Evolutionary conservation across 2,888 invertebrate species (phyloP), one percentile per base, ranked within the genome.

Genomic region (Pristionchus exspectatus): DNA sequence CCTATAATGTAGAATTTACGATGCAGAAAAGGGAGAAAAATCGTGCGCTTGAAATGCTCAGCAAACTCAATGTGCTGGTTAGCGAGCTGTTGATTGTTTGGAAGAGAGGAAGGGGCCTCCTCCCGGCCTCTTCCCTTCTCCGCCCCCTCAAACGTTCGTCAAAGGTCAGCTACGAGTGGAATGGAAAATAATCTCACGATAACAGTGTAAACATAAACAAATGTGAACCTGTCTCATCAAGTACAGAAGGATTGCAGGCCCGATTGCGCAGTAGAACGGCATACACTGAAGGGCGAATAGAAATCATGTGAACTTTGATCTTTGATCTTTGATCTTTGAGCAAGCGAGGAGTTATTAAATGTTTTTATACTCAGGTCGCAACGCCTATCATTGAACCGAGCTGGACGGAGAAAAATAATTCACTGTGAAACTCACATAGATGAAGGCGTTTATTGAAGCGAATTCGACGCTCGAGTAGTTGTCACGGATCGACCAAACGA

Each of bases 191-290:
- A n/a, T n/a, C n/a, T n/a, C n/a, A n/a, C n/a, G n/a, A n/a, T n/a
- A n/a, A n/a, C n/a, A n/a, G n/a, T 74, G 30, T 27, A 21, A 63
- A 63, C 63, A 5, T 21, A 63, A 21, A 24, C 21, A 24, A 63
- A 24, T 24, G 14, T 14, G 5, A 27, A 77, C 77, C 44, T 77
- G 30, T 44, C 77, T 77, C 77, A 84, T 84, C 30, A 84, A 30
- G 21, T 84, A 56, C 24, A 84, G 83, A 1, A 84, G 16, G 16
- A 84, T 84, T 30, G 56, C 56, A 3, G 83, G 83, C 24, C 83
- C 83, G 54, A 84, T 84, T 0, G 83, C 83, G 56, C 83, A 84
- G 38, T 84, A 84, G 54, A 30, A 30, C 2, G 83, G 83, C 83
- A 84, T 84, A n/a, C 54, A 56, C 83, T 84, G 56, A 56, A 84